A percentile compares a stretch with the other conserved stretches of the same genome.
These are phyloP conservation scores for Eulemur albifrons DNA, from an alignment of 2,797 vertebrate genomes.

Conservation along the genomic window DNA sequence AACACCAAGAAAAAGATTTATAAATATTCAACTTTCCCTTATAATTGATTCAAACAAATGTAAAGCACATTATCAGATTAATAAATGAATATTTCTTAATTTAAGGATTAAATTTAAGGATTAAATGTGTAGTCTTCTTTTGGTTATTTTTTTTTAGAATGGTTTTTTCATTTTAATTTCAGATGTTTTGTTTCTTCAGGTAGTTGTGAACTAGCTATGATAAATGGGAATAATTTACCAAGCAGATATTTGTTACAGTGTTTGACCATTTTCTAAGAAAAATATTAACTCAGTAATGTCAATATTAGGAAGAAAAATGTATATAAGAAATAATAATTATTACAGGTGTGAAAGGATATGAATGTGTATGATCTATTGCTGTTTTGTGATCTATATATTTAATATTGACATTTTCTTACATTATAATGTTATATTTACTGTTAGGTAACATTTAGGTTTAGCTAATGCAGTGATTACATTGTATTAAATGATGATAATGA, in stretches of 20 bases:
- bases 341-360: background rate
- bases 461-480: background rate
- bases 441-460: background rate
- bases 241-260: background rate
- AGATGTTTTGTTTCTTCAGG: background rate
- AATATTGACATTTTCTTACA: background rate
- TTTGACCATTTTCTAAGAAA: background rate
- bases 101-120: background rate
- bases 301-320: background rate
- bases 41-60: background rate
- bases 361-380: background rate
- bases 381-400: background rate
- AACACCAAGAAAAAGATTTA: background rate
- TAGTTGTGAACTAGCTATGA: background rate
- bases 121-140: background rate
- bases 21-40: background rate
- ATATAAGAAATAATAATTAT: background rate
- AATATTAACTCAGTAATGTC: background rate
- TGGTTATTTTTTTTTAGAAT: background rate
- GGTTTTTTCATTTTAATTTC: slow-evolving; percentile 2
- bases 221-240: background rate
- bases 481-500: background rate
- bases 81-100: background rate
- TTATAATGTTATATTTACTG: background rate
- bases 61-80: background rate